Base-by-base conservation (phyloP, 1,140 invertebrate species). In the Dysdera silvatica region DNA sequence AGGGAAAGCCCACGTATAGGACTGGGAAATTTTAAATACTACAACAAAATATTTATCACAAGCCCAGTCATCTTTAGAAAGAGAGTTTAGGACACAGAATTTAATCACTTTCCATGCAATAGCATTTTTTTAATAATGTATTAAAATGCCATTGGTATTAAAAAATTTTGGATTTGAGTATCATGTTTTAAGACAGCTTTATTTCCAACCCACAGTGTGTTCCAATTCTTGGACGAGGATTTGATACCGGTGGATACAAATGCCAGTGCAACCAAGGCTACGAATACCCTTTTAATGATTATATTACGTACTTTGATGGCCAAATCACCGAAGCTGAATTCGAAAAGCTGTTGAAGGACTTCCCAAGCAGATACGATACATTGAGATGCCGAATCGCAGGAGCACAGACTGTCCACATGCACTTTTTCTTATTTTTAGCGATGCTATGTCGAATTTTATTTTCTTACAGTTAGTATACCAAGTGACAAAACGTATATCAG, bases 191-290 rank as follows among this genome's bases (percentile, higher is more conserved):
- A n/a, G n/a, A n/a, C n/a, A n/a, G n/a, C n/a, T n/a, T n/a, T n/a
- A n/a, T n/a, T n/a, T n/a, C n/a, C n/a, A n/a, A n/a, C n/a, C n/a
- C 28, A 66, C 4, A 96, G 91, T 98, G 95, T 76, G 89, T 95
- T 23, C 91, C 93, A 14, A 88, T 97, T 63, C 82, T 89, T 68
- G 92, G 93, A 16, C 82, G 91, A 74, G 89, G 89, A 47, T 95
- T 91, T 75, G 86, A 92, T 67, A 84, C 85, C 14, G 94, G 94
- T 52, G 91, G 91, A n/a, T 98, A 98, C 78, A 98, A 98, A 78
- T 98, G 95, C 76, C 93, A 97, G 75, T 98, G 95, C 73, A 84
- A 89, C 54, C 94, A 98, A 79, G 95, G 94, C 26, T 98, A 85
- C 73, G 95, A 98, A 74, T 98, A 97, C 81, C 93, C 94, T 0